Base-by-base conservation (phyloP, 2,797 vertebrate genomes). In the Enteromius treurensis region DNA sequence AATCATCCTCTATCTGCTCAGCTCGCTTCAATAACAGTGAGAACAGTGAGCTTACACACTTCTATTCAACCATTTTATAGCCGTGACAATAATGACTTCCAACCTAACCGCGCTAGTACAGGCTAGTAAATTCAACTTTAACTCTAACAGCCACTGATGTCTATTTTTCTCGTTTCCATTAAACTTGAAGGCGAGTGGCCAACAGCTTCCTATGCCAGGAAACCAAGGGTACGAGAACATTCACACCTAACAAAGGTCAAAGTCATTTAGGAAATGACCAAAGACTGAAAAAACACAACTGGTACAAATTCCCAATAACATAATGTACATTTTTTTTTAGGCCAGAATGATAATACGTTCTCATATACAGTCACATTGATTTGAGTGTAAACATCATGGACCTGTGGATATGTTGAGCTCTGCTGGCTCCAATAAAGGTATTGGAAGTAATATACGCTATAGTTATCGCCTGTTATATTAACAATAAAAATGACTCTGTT, bases 191-290 rank as follows among this genome's bases (percentile, higher is more conserved):
- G 55, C 55, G 8, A 84, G 17, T 17, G 40, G 71, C 83, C 51
- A 70, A 76, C 32, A 29, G 65, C 62, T 83, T 83, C 81, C 81
- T 80, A 80, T 74, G 32, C 73, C 81, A 83, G 81, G 81, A 86
- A 85, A 73, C 32, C 37, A 65, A 60, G 29, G 45, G 62, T 34
- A 42, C 42, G 34, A 64, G 84, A 60, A 75, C 70, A 80, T 69
- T 86, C 77, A 79, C 81, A 75, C 64, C 77, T 80, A 67, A 76
- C 29, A 86, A 51, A 83, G 81, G 85, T 86, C 79, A 86, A 86
- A 83, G 80, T 83, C 80, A 82, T 83, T 86, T 86, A 79, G 80
- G 80, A 86, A 83, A 62, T 32, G 51, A 55, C 45, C 42, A 64
- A 32, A 51, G 64, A 47, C 15, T n/a, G 58, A 6, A 17, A 14